phyloP scores from a whole-genome alignment of 2,888 invertebrate genomes.

The Troides helena region DNA sequence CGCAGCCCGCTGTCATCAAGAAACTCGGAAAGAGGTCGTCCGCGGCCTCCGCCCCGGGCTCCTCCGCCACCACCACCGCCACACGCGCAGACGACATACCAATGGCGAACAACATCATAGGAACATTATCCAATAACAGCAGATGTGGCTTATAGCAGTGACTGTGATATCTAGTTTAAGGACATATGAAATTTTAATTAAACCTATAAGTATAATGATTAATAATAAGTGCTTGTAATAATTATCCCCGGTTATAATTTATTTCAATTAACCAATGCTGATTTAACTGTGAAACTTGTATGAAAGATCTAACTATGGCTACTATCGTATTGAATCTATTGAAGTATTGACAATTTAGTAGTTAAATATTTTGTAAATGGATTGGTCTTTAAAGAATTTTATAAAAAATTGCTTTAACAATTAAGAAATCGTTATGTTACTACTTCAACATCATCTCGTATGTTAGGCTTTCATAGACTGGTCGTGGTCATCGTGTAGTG shows the following conservation, averaged over 20 bases:
- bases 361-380: not conserved
- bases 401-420: not conserved
- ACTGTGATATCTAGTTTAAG: slow-evolving; percentile 7
- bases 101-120: slow-evolving; percentile 66
- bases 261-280: not conserved
- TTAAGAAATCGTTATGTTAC: not conserved
- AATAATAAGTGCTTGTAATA: too few species aligned
- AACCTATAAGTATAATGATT: too few species aligned
- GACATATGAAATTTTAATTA: slow-evolving; percentile 31
- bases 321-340: not conserved
- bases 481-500: too few species aligned
- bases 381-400: not conserved
- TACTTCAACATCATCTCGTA: not conserved
- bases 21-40: slow-evolving; percentile 45
- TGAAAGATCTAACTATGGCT: not conserved
- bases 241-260: not conserved
- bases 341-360: not conserved
- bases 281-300: not conserved
- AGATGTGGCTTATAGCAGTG: slow-evolving; percentile 26
- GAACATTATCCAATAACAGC: slow-evolving; percentile 56
- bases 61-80: slow-evolving; percentile 25
- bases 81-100: slow-evolving; percentile 46
- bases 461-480: too few species aligned
- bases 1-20: slow-evolving; percentile 42
- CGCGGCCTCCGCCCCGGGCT: slow-evolving; percentile 28